Conservation (phyloP, 2,113 vertebrate genomes). For the Plotosus lineatus region DNA sequence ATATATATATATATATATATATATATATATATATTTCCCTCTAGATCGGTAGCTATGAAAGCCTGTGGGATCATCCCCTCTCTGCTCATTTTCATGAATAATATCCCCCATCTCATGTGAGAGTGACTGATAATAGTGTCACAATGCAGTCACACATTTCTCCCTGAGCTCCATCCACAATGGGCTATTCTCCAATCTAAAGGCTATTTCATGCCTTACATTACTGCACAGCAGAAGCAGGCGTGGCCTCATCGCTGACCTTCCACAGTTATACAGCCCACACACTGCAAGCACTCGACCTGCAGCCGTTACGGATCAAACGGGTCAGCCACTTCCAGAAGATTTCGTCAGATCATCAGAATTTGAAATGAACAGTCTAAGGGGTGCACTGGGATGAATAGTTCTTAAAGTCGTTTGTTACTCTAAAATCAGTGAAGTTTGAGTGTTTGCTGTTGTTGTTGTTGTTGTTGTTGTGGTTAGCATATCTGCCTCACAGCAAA, state of each 20-base stretch:
- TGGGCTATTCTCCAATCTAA: constrained; percentile 59
- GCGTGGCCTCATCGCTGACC: constrained; percentile 45
- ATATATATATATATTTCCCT: constrained; percentile 49
- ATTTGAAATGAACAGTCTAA: neutral
- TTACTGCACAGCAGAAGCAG: constrained; percentile 50
- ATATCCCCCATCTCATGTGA: constrained; percentile 65
- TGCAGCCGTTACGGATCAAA: constrained; percentile 38
- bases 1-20: constrained; percentile 23
- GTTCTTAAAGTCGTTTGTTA: neutral
- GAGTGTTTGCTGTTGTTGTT: too few species aligned
- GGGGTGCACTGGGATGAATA: neutral
- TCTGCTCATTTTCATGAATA: constrained; percentile 67
- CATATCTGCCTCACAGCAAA: too few species aligned
- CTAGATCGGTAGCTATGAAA: constrained; percentile 32
- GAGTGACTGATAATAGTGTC: constrained; percentile 69
- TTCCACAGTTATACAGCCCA: constrained; percentile 43
- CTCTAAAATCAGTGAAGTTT: neutral
- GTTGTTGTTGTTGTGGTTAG: too few species aligned
- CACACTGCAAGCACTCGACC: constrained; percentile 54
- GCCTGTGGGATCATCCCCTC: constrained; percentile 54
- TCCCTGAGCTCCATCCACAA: constrained; percentile 62
- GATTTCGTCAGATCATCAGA: constrained; percentile 24
- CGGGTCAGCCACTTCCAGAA: constrained; percentile 54
- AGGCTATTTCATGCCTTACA: constrained; percentile 55
- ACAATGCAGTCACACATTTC: constrained; percentile 58